Percentiles rank a stretch among this genome's conserved stretches.
phyloP scores from a whole-genome alignment of 2,888 invertebrate species.

The Drosophila anomalata region DNA sequence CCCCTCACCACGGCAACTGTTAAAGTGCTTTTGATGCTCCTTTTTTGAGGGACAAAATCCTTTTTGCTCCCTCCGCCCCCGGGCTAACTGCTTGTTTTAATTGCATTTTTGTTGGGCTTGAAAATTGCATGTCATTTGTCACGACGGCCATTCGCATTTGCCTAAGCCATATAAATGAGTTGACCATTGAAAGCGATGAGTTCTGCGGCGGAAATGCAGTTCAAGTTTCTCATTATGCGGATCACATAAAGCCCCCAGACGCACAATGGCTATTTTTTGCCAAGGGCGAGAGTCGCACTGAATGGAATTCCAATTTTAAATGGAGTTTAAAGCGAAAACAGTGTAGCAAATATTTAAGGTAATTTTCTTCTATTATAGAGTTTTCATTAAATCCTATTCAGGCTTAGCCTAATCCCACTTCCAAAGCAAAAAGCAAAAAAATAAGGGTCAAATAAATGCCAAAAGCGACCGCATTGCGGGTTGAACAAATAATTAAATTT shows the following conservation, averaged over 20 bases:
- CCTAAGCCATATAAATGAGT: slow-evolving; percentile 76
- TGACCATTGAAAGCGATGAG: slow-evolving; percentile 28
- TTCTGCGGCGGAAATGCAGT: slow-evolving; percentile 36
- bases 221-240: slow-evolving; percentile 39
- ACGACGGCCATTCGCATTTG: slow-evolving; percentile 70
- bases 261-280: background rate
- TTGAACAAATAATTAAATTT: slow-evolving; percentile 59
- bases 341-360: slow-evolving; percentile 7
- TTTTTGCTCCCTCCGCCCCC: slow-evolving; percentile 5
- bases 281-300: background rate
- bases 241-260: slow-evolving; percentile 23
- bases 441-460: slow-evolving; percentile 24
- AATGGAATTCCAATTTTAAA: slow-evolving; percentile 3
- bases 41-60: slow-evolving; percentile 29
- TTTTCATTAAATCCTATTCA: slow-evolving; percentile 27
- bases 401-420: slow-evolving; percentile 24
- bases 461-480: slow-evolving; percentile 48
- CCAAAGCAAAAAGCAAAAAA: slow-evolving; percentile 32
- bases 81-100: slow-evolving; percentile 61
- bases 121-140: slow-evolving; percentile 79
- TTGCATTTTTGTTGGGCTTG: slow-evolving; percentile 65
- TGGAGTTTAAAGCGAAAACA: background rate
- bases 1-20: slow-evolving; percentile 37
- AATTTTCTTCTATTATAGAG: slow-evolving; percentile 22
- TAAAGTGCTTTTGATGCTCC: slow-evolving; percentile 58